Conservation (phyloP, 1,140 invertebrate species). For the Drosophila lowei region DNA sequence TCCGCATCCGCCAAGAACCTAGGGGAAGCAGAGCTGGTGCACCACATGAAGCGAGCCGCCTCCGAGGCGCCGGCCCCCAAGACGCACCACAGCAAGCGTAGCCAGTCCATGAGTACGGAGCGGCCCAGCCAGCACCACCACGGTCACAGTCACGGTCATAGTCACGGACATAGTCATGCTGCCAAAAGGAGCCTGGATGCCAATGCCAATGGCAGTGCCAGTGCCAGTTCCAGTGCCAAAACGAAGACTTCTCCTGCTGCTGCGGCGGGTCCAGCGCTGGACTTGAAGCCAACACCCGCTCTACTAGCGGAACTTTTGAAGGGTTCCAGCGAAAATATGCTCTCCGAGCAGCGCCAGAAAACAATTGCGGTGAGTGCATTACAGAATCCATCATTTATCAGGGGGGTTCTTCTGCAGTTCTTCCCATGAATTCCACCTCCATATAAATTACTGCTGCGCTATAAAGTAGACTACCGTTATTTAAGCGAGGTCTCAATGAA, state of each 20-base stretch:
- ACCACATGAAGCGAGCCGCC: slow-evolving; percentile 75
- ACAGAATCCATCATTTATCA: no score
- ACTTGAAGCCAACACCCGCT: slow-evolving; percentile 87
- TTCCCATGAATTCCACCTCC: no score
- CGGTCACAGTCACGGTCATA: slow-evolving; percentile 44
- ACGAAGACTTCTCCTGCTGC: slow-evolving; percentile 34
- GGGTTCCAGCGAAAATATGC: slow-evolving; percentile 89
- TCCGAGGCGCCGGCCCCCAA: slow-evolving; percentile 70
- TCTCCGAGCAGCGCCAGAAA: slow-evolving; percentile 83
- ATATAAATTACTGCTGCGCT: background rate
- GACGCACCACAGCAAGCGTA: slow-evolving; percentile 69
- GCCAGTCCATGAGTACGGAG: slow-evolving; percentile 68
- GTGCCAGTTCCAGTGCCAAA: slow-evolving; percentile 35
- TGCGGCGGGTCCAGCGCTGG: slow-evolving; percentile 34
- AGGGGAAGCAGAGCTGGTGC: slow-evolving; percentile 40
- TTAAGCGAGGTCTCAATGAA: background rate
- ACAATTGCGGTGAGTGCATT: slow-evolving; percentile 71
- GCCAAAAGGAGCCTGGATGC: slow-evolving; percentile 66
- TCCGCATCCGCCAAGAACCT: slow-evolving; percentile 61
- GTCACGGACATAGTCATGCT: slow-evolving; percentile 43
- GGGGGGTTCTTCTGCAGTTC: no score
- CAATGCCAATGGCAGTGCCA: slow-evolving; percentile 29
- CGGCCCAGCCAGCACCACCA: slow-evolving; percentile 45
- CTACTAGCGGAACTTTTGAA: slow-evolving; percentile 89
- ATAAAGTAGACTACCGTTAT: slow-evolving; percentile 11